Percentiles rank a stretch among this genome's conserved stretches.
Evolutionary conservation across 1,140 invertebrate genomes (phyloP).

Genomic region (Cardiocondyla obscurior): DNA sequence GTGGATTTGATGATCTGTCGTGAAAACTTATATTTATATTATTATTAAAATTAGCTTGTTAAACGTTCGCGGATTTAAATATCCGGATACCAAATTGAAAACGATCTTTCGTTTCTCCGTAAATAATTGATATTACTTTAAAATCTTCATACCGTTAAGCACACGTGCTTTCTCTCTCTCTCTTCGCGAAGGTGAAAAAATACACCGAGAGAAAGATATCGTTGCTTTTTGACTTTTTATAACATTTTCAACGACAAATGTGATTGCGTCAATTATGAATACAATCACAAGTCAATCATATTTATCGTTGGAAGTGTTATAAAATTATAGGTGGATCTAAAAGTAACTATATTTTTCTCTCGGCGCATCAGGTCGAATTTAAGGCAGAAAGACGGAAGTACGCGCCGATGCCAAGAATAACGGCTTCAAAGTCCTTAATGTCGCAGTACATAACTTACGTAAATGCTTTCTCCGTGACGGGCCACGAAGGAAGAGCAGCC

Average conservation of each 20-base stretch:
- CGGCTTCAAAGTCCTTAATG: slow-evolving; percentile 41
- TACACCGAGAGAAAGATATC: no score
- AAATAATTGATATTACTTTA: no score
- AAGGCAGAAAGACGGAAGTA: slow-evolving; percentile 11
- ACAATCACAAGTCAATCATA: no score
- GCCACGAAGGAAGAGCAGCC: slow-evolving; percentile 19
- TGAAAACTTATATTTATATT: background rate
- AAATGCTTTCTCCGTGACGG: slow-evolving; percentile 32
- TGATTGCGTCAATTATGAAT: no score
- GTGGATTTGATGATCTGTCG: background rate
- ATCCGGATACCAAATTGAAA: background rate
- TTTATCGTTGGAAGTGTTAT: no score
- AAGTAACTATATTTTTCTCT: no score
- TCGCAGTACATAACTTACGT: slow-evolving; percentile 46
- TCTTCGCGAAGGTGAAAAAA: slow-evolving; percentile 3
- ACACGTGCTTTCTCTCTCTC: background rate
- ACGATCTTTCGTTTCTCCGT: background rate
- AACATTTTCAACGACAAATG: no score
- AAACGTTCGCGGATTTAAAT: background rate
- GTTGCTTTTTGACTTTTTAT: no score
- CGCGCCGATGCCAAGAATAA: slow-evolving; percentile 40
- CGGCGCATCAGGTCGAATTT: slow-evolving; percentile 18
- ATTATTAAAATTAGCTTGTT: background rate
- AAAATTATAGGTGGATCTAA: no score
- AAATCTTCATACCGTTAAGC: no score